phyloP scores from a whole-genome alignment of 2,797 vertebrate species.

The Parauchenoglanis punctatus region DNA sequence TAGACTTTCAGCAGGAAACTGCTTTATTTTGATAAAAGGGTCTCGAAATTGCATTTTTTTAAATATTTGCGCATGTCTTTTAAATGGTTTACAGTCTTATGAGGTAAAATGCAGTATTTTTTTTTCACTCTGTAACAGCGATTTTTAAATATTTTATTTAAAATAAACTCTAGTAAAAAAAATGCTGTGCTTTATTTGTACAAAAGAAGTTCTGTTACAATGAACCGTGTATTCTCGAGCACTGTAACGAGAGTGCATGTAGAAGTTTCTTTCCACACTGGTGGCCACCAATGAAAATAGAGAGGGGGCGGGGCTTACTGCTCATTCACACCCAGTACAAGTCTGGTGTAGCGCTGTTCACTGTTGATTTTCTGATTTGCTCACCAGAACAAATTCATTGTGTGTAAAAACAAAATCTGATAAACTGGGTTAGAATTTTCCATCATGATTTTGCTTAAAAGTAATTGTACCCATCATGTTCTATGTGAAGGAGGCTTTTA shows the following conservation, averaged over 20 bases:
- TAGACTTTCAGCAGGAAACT: no score
- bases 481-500: background rate
- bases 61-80: no score
- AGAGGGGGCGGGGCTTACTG: background rate
- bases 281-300: background rate
- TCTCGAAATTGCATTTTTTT: no score
- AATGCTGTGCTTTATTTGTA: background rate
- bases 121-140: no score
- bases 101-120: no score
- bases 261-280: background rate
- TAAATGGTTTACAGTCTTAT: no score
- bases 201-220: background rate
- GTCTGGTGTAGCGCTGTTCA: background rate
- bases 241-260: background rate
- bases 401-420: background rate
- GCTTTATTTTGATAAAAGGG: no score
- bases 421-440: background rate
- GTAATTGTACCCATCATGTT: background rate
- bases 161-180: background rate
- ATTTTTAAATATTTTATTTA: background rate
- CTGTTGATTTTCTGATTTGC: background rate
- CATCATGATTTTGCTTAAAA: background rate
- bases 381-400: background rate
- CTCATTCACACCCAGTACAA: background rate
- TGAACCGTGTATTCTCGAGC: no score